phyloP scores from a whole-genome alignment of 2,888 invertebrate species.

The Girardia tigrina region DNA sequence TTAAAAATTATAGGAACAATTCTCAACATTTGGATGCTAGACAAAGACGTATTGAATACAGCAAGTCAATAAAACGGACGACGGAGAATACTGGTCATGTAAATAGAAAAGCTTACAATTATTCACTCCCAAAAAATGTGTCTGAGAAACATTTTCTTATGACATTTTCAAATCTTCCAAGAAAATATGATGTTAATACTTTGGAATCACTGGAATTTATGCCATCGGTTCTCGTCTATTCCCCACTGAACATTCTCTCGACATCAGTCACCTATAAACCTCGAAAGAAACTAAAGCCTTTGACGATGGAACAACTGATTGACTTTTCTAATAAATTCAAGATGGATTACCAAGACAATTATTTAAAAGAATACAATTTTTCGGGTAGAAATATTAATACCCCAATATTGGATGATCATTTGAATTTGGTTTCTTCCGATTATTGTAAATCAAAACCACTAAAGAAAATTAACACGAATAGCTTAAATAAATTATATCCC shows the following conservation, averaged over 20 bases:
- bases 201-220: background rate
- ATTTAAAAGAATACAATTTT: no score
- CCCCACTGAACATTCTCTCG: background rate
- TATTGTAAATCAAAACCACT: background rate
- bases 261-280: background rate
- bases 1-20: no score
- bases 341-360: no score
- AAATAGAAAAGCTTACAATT: background rate
- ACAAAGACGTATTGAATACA: background rate
- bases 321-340: no score
- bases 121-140: background rate
- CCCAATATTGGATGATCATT: background rate
- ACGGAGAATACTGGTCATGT: background rate
- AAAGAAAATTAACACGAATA: background rate
- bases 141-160: background rate
- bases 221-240: background rate
- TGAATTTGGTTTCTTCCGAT: background rate
- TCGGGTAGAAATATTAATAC: no score
- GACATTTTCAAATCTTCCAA: background rate
- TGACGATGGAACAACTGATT: background rate
- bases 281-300: background rate
- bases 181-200: background rate
- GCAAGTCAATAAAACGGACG: background rate
- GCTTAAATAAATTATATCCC: background rate
- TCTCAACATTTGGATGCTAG: background rate